These are phyloP conservation scores for Aptenodytes patagonicus DNA, from an alignment of 2,113 vertebrate genomes.

Conservation along the genomic window DNA sequence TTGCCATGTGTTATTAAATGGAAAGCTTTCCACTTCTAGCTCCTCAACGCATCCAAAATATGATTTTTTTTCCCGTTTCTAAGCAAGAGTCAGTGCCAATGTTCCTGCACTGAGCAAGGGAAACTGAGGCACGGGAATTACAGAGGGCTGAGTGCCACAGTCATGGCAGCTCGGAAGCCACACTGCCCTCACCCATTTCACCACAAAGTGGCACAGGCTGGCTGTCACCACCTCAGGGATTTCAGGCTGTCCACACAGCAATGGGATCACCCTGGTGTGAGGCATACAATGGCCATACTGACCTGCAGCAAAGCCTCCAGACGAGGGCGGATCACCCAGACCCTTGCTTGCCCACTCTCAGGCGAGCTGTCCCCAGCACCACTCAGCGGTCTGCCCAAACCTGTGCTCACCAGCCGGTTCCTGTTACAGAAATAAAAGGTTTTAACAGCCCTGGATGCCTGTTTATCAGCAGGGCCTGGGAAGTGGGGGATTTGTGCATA, in stretches of 20 bases:
- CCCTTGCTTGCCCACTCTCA: accelerated
- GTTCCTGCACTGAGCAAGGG: accelerated
- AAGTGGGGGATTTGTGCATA: accelerated
- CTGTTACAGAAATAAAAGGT: background rate
- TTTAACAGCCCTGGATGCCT: too few species aligned
- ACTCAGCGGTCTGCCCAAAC: background rate
- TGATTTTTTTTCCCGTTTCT: background rate
- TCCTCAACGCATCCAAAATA: background rate
- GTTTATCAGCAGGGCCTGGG: background rate
- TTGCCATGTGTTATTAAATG: background rate
- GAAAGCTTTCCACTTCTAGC: background rate
- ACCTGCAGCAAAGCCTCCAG: background rate
- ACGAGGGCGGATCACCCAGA: background rate
- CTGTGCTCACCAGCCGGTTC: background rate
- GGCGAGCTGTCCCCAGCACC: accelerated
- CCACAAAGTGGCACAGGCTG: background rate
- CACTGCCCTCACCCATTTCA: background rate
- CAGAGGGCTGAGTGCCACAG: accelerated
- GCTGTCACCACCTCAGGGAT: background rate
- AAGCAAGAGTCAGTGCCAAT: background rate
- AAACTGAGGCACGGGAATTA: background rate
- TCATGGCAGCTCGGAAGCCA: accelerated
- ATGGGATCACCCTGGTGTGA: accelerated
- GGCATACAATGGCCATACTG: background rate
- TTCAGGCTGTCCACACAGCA: background rate